Evolutionary conservation across 2,888 invertebrate species (phyloP), one percentile per base, ranked within the genome.

Genomic region (Tanytarsus gracilentus): DNA sequence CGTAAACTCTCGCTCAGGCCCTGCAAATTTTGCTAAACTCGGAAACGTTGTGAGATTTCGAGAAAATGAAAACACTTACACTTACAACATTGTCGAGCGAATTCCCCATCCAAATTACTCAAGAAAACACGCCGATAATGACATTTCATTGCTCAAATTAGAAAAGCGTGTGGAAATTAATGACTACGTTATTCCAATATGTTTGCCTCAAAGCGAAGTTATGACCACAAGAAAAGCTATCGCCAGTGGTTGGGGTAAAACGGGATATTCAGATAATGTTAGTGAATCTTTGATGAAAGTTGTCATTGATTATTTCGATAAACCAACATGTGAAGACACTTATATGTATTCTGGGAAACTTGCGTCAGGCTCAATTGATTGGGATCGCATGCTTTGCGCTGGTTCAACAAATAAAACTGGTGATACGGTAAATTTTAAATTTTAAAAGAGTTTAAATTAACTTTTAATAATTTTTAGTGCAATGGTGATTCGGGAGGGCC

Each of bases 21-120:
- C 40, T 1, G 58, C 58, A 21, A 44, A 58, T 36, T 58, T 29
- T n/a, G 58, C 58, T 14, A 58, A 58, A 23, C 30, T 58, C 23
- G 58, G 58, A 4, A 30, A 44, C 14, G 21, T 58, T 8, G 14
- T 30, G 16, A 26, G 58, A 48, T 7, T 23, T 23, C 8, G 11
- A 7, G 23, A 48, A 9, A 58, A 11, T 6, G 6, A 18, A 21
- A 58, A 58, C n/a, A 26, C 48, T 14, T 58, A 26, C 14, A 48
- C 48, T 5, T 58, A 58, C 21, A 29, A 6, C n/a, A 58, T 58
- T 7, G 14, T 29, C 14, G 16, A 58, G 23, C 27, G 58, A 58
- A 23, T 58, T 29, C 11, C 16, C 2, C 44, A 58, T 48, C 58
- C 58, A 30, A 48, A 18, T 25, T 58, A 58, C 18, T 23, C 11